Evolutionary conservation across 2,888 invertebrate genomes (phyloP), one percentile per base, ranked within the genome.

Genomic region (Drosophila meridionalis): DNA sequence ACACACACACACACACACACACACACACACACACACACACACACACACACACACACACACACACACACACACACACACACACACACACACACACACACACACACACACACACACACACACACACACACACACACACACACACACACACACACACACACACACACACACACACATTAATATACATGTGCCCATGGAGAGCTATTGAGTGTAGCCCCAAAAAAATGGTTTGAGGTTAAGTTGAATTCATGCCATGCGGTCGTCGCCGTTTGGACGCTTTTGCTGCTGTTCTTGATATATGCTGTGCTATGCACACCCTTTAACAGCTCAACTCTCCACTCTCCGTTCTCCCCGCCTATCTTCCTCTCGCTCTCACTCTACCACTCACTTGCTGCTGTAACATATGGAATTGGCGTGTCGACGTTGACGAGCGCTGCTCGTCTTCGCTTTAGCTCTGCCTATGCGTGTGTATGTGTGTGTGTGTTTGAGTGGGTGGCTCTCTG

Each of bases 321-420:
- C 71, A 56, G 36, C 57, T 26, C 20, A 48, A 8, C 8, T n/a
- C 26, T 38, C n/a, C 32, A 6, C 28, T 1, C 57, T 12, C 12
- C 5, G 4, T 11, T 38, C 14, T 1, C 8, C 20, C 7, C 20
- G 20, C 20, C 3, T 8, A 14, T 7, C 14, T 5, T 2, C 2
- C 26, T 8, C 8, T 32, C 30, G 0, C 32, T n/a, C 3, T 50
- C 8, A 0, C 9, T 32, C 48, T 7, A 0, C 32, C n/a, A 11
- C 30, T 9, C 28, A 20, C 12, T 14, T 9, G 36, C 28, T 69
- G 57, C 26, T 76, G 85, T 83, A 87, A 81, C 86, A 87, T 89
- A 89, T 87, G 86, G 88, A 89, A 87, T 83, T 83, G 90, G 90
- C 86, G 90, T 87, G 86, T 83, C 88, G 88, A 85, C 80, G 75